A percentile compares a stretch with the other conserved stretches of the same genome.
These are phyloP conservation scores for Mayetiola destructor DNA, from an alignment of 2,888 invertebrate species.

Conservation along the genomic window DNA sequence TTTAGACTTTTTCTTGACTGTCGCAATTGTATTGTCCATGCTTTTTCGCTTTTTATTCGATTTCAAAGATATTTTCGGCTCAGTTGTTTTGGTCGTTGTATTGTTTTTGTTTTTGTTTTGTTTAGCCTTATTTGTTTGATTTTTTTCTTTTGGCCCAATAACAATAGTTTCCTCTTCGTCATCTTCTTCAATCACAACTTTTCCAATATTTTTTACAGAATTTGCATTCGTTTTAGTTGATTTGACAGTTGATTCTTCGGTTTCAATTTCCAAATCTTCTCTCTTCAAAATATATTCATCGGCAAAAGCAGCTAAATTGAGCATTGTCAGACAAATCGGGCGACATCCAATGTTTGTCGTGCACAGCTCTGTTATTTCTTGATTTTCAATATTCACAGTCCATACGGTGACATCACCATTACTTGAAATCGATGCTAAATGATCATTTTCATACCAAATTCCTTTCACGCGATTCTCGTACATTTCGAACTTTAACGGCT, in stretches of 20 bases:
- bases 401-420: slow-evolving; percentile 63
- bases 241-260: slow-evolving; percentile 18
- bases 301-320: slow-evolving; percentile 30
- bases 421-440: slow-evolving; percentile 55
- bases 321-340: slow-evolving; percentile 54
- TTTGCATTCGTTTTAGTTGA: background rate
- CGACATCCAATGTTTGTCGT: slow-evolving; percentile 52
- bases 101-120: background rate
- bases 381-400: slow-evolving; percentile 31
- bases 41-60: background rate
- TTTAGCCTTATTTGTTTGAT: background rate
- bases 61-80: background rate
- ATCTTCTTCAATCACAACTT: slow-evolving; percentile 3
- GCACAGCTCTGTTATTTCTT: slow-evolving; percentile 39
- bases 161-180: slow-evolving; percentile 15
- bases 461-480: slow-evolving; percentile 56
- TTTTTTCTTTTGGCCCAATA: slow-evolving; percentile 13
- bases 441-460: slow-evolving; percentile 41
- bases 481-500: slow-evolving; percentile 35
- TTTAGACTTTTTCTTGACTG: background rate
- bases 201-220: background rate
- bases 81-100: background rate
- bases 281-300: slow-evolving; percentile 20
- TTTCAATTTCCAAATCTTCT: slow-evolving; percentile 21
- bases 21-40: too few relatives aligned